Conservation (phyloP, 30 jellyfish, hydroid and myxozoan species). For the Aurelia sp. region DNA sequence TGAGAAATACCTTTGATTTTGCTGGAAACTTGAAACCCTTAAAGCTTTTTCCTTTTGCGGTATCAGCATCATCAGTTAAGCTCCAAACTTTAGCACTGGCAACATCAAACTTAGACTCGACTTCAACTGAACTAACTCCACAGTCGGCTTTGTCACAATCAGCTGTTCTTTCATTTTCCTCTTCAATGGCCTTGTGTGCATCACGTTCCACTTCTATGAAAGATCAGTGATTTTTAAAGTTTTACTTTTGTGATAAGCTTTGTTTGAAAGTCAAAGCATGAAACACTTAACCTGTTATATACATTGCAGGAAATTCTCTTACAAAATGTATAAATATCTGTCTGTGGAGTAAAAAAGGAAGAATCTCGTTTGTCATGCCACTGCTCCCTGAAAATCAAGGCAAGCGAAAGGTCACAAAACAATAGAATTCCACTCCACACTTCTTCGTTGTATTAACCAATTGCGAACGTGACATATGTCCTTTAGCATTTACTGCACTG, state of each 20-base stretch:
- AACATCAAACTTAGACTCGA: not conserved
- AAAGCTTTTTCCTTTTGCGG: not conserved
- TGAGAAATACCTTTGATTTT: conserved; percentile 6
- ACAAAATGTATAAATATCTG: too few relatives aligned
- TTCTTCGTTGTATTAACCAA: too few relatives aligned
- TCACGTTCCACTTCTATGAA: not conserved
- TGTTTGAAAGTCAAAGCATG: not conserved
- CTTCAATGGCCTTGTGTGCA: not conserved
- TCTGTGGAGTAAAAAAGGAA: too few relatives aligned
- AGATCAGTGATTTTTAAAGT: too few relatives aligned
- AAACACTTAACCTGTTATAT: not conserved
- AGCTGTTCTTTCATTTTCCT: not conserved
- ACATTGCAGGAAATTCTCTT: too few relatives aligned
- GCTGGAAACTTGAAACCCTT: not conserved
- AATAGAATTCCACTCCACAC: too few relatives aligned
- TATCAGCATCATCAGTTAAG: conserved; percentile 11
- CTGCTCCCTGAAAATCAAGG: too few relatives aligned
- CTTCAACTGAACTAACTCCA: not conserved
- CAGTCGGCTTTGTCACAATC: too few relatives aligned
- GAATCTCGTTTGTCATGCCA: too few relatives aligned
- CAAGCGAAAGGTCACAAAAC: too few relatives aligned
- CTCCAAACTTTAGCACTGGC: conserved; percentile 19
- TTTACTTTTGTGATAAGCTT: not conserved
- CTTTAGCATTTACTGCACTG: too few relatives aligned
- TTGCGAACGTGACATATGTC: too few relatives aligned